Percentiles rank a stretch among this genome's conserved stretches.
Evolutionary conservation across 1,140 invertebrate genomes (phyloP).

Genomic region (Frieseomelitta varia): DNA sequence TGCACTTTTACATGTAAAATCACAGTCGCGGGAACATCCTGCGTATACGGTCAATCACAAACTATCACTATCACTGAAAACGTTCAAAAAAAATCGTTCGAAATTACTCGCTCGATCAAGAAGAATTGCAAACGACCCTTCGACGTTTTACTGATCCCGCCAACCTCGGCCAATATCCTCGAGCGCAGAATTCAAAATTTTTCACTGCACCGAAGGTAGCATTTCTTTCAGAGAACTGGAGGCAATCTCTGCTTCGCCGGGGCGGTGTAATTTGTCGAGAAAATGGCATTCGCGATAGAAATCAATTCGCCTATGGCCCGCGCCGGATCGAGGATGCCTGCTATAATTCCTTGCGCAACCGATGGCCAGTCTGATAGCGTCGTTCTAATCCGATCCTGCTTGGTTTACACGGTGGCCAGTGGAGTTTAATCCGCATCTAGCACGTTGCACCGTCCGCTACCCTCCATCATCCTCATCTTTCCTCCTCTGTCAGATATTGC

Average conservation of each 20-base stretch:
- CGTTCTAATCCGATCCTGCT: constrained; percentile 61
- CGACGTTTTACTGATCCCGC: not conserved
- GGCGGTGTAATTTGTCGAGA: constrained; percentile 12
- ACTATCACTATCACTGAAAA: too few species aligned
- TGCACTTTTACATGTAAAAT: too few species aligned
- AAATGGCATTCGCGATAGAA: constrained; percentile 40
- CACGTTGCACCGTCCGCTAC: constrained; percentile 29
- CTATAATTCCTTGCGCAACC: constrained; percentile 52
- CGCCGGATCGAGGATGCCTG: not conserved
- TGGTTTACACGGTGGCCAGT: constrained; percentile 61
- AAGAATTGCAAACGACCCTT: too few species aligned
- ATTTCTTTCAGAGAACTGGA: not conserved
- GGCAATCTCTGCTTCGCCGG: not conserved
- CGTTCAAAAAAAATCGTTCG: too few species aligned
- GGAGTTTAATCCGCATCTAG: constrained; percentile 60
- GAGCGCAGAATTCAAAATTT: not conserved
- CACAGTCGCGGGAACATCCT: too few species aligned
- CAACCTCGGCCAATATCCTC: not conserved
- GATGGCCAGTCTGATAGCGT: constrained; percentile 46
- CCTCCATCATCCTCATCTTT: not conserved
- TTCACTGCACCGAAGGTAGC: not conserved
- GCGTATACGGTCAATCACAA: too few species aligned
- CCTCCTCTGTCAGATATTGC: not conserved
- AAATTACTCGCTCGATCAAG: too few species aligned
- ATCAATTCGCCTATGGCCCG: constrained; percentile 40